A percentile compares a stretch with the other conserved stretches of the same genome.
phyloP scores from a whole-genome alignment of 2,113 vertebrate species.

The Microtus oregoni region DNA sequence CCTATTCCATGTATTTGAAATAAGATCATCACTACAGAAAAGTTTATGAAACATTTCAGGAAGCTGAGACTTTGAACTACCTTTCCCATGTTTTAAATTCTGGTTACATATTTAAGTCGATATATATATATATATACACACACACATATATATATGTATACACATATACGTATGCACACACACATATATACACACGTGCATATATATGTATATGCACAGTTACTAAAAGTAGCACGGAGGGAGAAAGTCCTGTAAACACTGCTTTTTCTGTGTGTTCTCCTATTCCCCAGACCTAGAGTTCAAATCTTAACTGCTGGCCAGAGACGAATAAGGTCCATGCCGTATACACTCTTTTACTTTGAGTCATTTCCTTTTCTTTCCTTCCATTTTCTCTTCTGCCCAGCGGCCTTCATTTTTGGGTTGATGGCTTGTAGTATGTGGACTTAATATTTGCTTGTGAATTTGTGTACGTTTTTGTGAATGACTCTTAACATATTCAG shows the following conservation, averaged over 20 bases:
- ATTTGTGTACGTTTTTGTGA: neutral
- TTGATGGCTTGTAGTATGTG: neutral
- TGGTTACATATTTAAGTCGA: neutral
- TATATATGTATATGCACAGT: neutral
- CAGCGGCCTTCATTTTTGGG: slow-evolving; percentile 1
- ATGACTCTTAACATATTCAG: neutral
- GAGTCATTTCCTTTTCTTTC: slow-evolving; percentile 81
- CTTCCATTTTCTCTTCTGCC: slow-evolving; percentile 73
- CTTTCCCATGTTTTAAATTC: neutral
- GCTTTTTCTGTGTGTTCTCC: neutral
- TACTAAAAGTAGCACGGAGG: neutral
- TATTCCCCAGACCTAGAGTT: slow-evolving; percentile 20
- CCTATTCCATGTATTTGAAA: neutral
- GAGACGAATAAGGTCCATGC: slow-evolving; percentile 32
- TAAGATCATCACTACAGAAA: neutral
- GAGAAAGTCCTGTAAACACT: neutral
- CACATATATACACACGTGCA: neutral
- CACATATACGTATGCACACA: too few species aligned
- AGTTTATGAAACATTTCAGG: neutral
- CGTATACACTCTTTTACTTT: slow-evolving; percentile 50
- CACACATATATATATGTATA: too few species aligned
- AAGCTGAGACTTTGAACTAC: neutral
- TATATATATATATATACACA: fast-evolving
- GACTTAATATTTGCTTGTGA: neutral
- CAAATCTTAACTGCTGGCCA: slow-evolving; percentile 53